Conservation (phyloP, 2,797 vertebrate genomes). For the Apodemus agrarius region DNA sequence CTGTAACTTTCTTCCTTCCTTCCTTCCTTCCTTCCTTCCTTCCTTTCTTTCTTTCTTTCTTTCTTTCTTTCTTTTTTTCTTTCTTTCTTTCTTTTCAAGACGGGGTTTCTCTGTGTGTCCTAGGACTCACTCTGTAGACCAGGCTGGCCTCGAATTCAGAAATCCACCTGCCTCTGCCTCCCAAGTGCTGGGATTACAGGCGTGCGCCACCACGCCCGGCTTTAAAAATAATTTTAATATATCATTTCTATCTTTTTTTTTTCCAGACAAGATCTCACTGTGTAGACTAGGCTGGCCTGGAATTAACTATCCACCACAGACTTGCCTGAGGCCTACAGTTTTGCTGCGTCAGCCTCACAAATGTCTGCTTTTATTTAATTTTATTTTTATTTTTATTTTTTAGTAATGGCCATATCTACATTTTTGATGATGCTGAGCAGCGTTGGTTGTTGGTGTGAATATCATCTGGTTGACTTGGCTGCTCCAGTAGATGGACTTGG, state of each 20-base stretch:
- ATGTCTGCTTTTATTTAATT: neutral
- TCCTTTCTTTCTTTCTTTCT: too few relatives aligned
- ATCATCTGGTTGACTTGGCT: neutral
- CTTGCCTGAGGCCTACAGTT: neutral
- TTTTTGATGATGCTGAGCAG: neutral
- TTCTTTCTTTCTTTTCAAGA: too few relatives aligned
- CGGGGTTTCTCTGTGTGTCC: too few relatives aligned
- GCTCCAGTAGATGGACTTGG: neutral
- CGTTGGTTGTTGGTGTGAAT: fast-evolving
- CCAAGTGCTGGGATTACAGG: too few relatives aligned
- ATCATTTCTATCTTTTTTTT: neutral
- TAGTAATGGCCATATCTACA: neutral
- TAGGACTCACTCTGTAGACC: too few relatives aligned
- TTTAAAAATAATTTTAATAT: too few relatives aligned
- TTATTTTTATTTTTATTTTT: neutral
- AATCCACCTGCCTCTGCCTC: too few relatives aligned
- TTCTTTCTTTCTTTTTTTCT: too few relatives aligned
- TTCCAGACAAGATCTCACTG: neutral
- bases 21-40: too few relatives aligned
- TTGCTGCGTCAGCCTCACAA: neutral
- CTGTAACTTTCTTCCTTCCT: too few relatives aligned
- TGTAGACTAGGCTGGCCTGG: neutral
- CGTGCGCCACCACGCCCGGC: too few relatives aligned
- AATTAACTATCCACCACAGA: neutral
- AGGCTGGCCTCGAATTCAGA: too few relatives aligned